Conservation (phyloP, 2,888 invertebrate genomes). For the Marasmarcha lunaedactyla region DNA sequence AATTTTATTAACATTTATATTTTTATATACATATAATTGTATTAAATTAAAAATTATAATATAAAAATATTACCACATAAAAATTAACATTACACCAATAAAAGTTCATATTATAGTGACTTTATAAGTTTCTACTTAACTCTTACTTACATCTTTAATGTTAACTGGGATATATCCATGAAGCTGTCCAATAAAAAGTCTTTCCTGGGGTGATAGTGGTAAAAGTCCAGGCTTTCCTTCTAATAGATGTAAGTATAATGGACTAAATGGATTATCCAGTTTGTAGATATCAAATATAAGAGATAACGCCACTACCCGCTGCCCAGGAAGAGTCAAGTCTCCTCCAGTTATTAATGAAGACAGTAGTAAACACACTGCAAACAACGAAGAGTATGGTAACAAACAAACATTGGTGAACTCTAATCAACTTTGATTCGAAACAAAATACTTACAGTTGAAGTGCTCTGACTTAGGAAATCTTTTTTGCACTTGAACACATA, state of each 20-base stretch:
- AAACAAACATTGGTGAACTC: neutral
- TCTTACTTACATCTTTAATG: slow-evolving; percentile 76
- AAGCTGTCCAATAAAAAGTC: slow-evolving; percentile 78
- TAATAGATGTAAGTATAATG: slow-evolving; percentile 47
- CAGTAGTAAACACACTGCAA: slow-evolving; percentile 54
- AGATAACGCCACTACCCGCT: slow-evolving; percentile 53
- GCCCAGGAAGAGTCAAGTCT: slow-evolving; percentile 54
- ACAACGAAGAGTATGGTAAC: neutral
- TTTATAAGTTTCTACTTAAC: too few species aligned
- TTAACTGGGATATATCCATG: slow-evolving; percentile 76
- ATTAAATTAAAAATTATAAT: too few species aligned
- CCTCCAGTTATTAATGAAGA: slow-evolving; percentile 56
- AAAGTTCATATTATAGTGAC: too few species aligned
- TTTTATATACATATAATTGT: too few species aligned
- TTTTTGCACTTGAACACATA: slow-evolving; percentile 82
- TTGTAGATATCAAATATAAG: slow-evolving; percentile 55
- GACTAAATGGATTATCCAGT: slow-evolving; percentile 52
- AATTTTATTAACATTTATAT: too few species aligned
- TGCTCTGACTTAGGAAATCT: slow-evolving; percentile 82
- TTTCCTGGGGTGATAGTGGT: slow-evolving; percentile 70
- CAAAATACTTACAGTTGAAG: slow-evolving; percentile 78
- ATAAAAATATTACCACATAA: too few species aligned
- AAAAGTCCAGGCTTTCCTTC: slow-evolving; percentile 49
- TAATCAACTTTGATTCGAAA: neutral
- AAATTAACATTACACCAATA: too few species aligned